Percentiles rank a stretch among this genome's conserved stretches.
Conservation (phyloP, 2,888 invertebrate genomes). For the Mechanitis messenoides region DNA sequence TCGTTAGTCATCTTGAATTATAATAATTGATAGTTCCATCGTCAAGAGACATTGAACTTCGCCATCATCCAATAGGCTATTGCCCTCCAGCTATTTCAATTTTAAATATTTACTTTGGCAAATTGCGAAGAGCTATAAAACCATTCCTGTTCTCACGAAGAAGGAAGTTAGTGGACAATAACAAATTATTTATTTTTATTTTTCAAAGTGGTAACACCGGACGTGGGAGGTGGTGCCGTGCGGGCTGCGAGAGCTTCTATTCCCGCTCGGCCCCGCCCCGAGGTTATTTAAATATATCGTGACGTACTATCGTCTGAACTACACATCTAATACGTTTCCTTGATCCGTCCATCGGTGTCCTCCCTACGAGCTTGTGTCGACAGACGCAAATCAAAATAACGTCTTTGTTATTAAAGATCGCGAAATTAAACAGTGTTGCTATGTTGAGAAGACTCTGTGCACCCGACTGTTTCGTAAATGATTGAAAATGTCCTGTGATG, state of each 20-base stretch:
- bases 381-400: constrained; percentile 44
- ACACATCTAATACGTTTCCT: constrained; percentile 48
- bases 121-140: constrained; percentile 21
- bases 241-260: constrained; percentile 49
- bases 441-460: constrained; percentile 8
- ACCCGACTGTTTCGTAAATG: neutral
- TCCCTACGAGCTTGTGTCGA: constrained; percentile 54
- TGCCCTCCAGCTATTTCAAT: constrained; percentile 53
- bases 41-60: constrained; percentile 33
- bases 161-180: constrained; percentile 24
- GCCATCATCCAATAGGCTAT: constrained; percentile 43
- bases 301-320: constrained; percentile 45
- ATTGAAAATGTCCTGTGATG: constrained; percentile 32
- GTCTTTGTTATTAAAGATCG: constrained; percentile 28
- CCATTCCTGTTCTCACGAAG: constrained; percentile 18
- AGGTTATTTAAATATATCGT: constrained; percentile 58
- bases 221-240: constrained; percentile 50
- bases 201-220: constrained; percentile 30
- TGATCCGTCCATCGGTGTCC: constrained; percentile 54
- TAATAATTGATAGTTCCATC: too few relatives aligned
- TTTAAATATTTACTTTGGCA: constrained; percentile 48
- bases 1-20: too few relatives aligned
- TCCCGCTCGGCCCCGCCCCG: constrained; percentile 47
- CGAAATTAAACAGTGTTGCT: constrained; percentile 23
- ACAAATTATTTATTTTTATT: constrained; percentile 27